Evolutionary conservation across 2,113 vertebrate genomes (phyloP), one percentile per base, ranked within the genome.

Genomic region (Bambusicola thoracicus): DNA sequence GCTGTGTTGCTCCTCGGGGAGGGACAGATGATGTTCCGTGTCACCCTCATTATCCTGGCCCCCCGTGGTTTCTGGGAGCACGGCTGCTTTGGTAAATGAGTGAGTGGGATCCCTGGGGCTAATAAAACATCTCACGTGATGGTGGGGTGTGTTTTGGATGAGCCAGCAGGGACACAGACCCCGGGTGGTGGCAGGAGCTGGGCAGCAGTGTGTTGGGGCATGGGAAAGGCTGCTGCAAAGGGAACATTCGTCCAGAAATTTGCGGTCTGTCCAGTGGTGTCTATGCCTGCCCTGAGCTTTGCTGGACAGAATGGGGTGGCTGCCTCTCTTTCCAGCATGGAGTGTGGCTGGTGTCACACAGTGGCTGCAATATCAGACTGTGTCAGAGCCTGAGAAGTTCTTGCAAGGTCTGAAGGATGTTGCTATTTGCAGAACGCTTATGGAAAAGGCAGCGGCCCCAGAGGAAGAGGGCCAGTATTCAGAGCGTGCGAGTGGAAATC

Each of bases 281-380:
- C 61, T 59, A 25, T 58, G 49, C 30, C 62, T 0, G 1, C 20
- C 14, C 48, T 63, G n/a, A 24, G 10, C 34, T 40, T 65, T 6
- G 4, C 44, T 8, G 70, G 29, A 3, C 24, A 40, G 20, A 27
- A 58, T 17, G 24, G 5, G 27, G 1, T 0, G 0, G 22, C 27
- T 40, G 25, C 53, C 10, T 63, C 11, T 36, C 20, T 68, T 74
- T n/a, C 53, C 67, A 36, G 8, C 1, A 34, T 41, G 41, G 30
- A 81, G 49, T 0, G 0, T 36, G 62, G 32, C 62, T 85, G 41
- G 4, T 44, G 51, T 81, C 3, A 1, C 11, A 27, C 61, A 6
- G 17, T 0, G 5, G 13, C 3, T 78, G 44, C 43, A 36, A 3
- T 15, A 24, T 76, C 18, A 19, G 22, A 5, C 55, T 0, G 1